A percentile compares a stretch with the other conserved stretches of the same genome.
Evolutionary conservation across 2,797 vertebrate genomes (phyloP).

Genomic region (Chaetophractus vellerosus): DNA sequence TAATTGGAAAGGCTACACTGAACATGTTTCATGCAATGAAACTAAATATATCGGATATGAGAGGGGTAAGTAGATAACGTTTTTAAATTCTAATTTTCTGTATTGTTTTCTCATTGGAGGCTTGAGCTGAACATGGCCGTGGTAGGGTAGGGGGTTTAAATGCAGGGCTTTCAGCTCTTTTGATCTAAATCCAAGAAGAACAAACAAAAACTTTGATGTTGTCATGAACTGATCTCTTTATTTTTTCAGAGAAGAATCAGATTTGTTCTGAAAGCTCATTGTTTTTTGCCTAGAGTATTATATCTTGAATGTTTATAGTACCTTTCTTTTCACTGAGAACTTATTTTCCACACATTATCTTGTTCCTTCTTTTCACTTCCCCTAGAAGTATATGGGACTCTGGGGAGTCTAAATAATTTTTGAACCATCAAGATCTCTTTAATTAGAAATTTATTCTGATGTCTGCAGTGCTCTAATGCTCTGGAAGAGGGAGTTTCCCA

Average conservation of each 20-base stretch:
- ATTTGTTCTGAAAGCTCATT: background rate
- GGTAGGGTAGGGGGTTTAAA: background rate
- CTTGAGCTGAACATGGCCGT: background rate
- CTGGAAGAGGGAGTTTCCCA: background rate
- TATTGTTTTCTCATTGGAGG: background rate
- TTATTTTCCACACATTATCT: background rate
- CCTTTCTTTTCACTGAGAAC: background rate
- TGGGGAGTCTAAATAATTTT: background rate
- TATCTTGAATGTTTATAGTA: background rate
- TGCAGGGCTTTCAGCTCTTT: background rate
- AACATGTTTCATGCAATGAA: slow-evolving; percentile 97
- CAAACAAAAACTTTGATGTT: background rate
- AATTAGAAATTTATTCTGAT: background rate
- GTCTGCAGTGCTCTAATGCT: background rate
- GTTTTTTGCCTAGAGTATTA: slow-evolving; percentile 10
- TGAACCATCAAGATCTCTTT: background rate
- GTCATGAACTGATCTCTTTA: background rate
- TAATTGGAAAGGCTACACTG: slow-evolving; percentile 94
- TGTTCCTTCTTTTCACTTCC: background rate
- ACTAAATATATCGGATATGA: slow-evolving; percentile 95
- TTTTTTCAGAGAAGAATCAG: background rate
- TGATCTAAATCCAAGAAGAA: background rate
- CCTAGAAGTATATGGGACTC: background rate
- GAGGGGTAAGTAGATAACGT: slow-evolving; percentile 92
- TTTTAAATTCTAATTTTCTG: background rate